Base-by-base conservation (phyloP, 2,888 invertebrate genomes). In the Drosophila suboccidentalis region DNA sequence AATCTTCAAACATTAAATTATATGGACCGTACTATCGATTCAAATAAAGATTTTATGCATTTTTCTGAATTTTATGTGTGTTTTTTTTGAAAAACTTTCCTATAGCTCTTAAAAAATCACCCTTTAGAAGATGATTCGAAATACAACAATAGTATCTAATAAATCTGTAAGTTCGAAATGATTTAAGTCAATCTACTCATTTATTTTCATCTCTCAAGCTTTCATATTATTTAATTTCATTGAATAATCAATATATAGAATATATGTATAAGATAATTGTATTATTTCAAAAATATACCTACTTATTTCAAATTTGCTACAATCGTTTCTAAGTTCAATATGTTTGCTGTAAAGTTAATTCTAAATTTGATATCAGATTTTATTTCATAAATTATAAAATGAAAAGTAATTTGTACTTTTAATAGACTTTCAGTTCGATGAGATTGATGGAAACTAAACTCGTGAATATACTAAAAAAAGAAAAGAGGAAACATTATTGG, bases 361-460 rank as follows among this genome's bases (percentile, higher is more conserved):
- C 26, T 8, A 1, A 22, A 26, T 22, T 26, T 19, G 1, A 26
- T 13, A 3, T 22, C n/a, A n/a, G n/a, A n/a, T n/a, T n/a, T n/a
- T n/a, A n/a, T n/a, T n/a, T n/a, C n/a, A n/a, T n/a, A n/a, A n/a
- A n/a, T n/a, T n/a, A n/a, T n/a, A n/a, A n/a, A n/a, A 41, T 39
- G 17, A 53, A 39, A 41, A 13, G 15, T 13, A 39, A 26, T 39
- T 53, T 39, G 51, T 36, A 29, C 4, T 9, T n/a, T 9, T 46
- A 34, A 38, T 13, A n/a, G 5, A 13, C 13, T 29, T 38, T 10
- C 46, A 26, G 10, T 10, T 47, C 10, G 10, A 8, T 15, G 32
- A 54, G 54, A 43, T 54, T 54, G 41, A 54, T 54, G 53, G 15
- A 51, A 51, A n/a, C 22, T 51, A 15, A 38, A 51, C 38, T 26